A percentile compares a stretch with the other conserved stretches of the same genome.
phyloP scores from a whole-genome alignment of 1,140 invertebrate genomes.

The Homalodisca vitripennis region DNA sequence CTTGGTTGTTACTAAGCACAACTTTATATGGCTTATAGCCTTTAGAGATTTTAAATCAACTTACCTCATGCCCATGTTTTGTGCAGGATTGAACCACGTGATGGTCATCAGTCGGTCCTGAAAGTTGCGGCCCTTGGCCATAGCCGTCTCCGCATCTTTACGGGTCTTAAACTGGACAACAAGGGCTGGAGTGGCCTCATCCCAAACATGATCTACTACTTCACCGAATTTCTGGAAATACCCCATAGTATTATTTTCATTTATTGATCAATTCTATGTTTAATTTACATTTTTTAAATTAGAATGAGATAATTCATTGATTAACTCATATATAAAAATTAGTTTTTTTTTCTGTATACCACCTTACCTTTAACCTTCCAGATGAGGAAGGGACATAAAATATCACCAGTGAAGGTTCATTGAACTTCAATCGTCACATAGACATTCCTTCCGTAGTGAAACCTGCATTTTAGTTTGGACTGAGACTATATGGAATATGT shows the following conservation, averaged over 20 bases:
- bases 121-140: constrained; percentile 64
- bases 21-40: too few relatives aligned
- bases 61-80: constrained; percentile 36
- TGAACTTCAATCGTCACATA: too few relatives aligned
- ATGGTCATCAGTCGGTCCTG: constrained; percentile 54
- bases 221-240: constrained; percentile 70
- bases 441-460: too few relatives aligned
- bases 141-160: constrained; percentile 70
- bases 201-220: constrained; percentile 65
- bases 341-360: too few relatives aligned
- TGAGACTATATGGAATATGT: too few relatives aligned
- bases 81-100: constrained; percentile 46
- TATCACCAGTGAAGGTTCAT: too few relatives aligned
- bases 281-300: not conserved
- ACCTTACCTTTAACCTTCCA: too few relatives aligned
- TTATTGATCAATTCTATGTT: not conserved
- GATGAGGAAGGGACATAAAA: too few relatives aligned
- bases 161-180: constrained; percentile 69
- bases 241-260: constrained; percentile 3
- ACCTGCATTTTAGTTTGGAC: too few relatives aligned
- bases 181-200: constrained; percentile 63
- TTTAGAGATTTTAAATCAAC: too few relatives aligned
- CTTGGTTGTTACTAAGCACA: not conserved
- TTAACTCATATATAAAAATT: not conserved
- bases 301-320: not conserved